Evolutionary conservation across 2,797 vertebrate species (phyloP), one percentile per base, ranked within the genome.

Genomic region (Botia kubotai): DNA sequence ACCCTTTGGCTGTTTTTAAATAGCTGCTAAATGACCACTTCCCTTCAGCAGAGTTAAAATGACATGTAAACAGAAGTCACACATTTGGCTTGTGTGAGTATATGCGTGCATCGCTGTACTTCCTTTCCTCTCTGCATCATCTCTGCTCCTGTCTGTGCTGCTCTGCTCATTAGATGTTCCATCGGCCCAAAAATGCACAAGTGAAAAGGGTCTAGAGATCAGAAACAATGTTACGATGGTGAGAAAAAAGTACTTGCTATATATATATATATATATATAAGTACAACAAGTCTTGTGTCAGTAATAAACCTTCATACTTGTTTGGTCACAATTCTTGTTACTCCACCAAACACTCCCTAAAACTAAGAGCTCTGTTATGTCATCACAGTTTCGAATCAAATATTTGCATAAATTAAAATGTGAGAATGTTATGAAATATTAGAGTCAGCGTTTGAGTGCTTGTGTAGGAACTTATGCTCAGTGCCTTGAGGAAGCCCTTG

Each of bases 311-410:
- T 93, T 99, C 97, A 33, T 6, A 99, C 93, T 1, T 97, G 98
- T 85, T 99, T 98, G 75, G 96, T 99, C 87, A 99, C 95, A 72
- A 99, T 98, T 77, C 98, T 97, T 0, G 97, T 98, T 33, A 99
- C 95, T 83, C 98, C 98, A 4, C 96, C 97, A 53, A 99, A 86
- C 6, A 99, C 94, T 2, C 98, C 98, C 97, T 99, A 86, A 60
- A 29, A 26, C 1, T 13, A 26, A 63, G 13, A 29, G 2, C 26
- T 33, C 26, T 14, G 11, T 23, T 19, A 77, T 77, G 33, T 26
- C 52, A 43, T 57, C 14, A 65, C 16, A n/a, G 58, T 75, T 53
- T 55, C 2, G 21, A 11, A 21, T 10, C 0, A 21, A 23, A 58
- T 33, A 33, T 63, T 62, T 63, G 23, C 26, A 23, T 26, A 26